phyloP scores from a whole-genome alignment of 2,888 invertebrate species.

The Seira ritae region DNA sequence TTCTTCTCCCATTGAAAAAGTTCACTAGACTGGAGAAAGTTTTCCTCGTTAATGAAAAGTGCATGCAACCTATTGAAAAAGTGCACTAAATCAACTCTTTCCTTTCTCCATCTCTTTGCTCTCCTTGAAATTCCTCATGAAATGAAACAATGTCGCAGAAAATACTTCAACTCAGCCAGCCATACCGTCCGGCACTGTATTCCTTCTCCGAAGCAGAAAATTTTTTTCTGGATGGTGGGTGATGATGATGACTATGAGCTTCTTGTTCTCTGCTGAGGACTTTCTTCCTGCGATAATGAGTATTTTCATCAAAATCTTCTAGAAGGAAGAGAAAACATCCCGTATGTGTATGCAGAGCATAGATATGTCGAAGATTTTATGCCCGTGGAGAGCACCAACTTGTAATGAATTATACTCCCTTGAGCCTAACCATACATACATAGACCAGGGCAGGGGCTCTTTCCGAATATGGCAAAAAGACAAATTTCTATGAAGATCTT shows the following conservation, averaged over 20 bases:
- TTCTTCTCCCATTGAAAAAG: conserved; percentile 25
- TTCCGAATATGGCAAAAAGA: no score
- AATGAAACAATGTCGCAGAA: conserved; percentile 23
- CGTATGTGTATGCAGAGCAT: no score
- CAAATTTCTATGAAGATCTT: no score
- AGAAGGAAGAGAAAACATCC: no score
- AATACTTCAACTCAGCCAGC: no score
- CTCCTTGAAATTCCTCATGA: not conserved
- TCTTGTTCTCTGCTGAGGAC: conserved; percentile 27
- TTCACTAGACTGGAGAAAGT: not conserved
- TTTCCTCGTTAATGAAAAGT: conserved; percentile 44
- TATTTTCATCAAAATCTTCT: no score
- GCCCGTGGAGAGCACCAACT: conserved; percentile 6
- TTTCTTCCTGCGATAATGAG: conserved; percentile 30
- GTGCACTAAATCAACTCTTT: conserved; percentile 61
- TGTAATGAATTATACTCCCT: conserved; percentile 55
- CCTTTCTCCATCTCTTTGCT: conserved; percentile 20
- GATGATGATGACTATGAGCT: conserved; percentile 25
- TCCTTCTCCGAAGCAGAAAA: conserved; percentile 5
- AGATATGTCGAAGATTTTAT: no score
- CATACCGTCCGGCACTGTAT: not conserved
- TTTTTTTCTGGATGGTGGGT: not conserved
- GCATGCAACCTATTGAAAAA: conserved; percentile 37
- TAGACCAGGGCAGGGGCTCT: not conserved
- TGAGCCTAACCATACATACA: conserved; percentile 38